Evolutionary conservation across 2,113 vertebrate species (phyloP), one percentile per base, ranked within the genome.

Genomic region (Fukomys damarensis): DNA sequence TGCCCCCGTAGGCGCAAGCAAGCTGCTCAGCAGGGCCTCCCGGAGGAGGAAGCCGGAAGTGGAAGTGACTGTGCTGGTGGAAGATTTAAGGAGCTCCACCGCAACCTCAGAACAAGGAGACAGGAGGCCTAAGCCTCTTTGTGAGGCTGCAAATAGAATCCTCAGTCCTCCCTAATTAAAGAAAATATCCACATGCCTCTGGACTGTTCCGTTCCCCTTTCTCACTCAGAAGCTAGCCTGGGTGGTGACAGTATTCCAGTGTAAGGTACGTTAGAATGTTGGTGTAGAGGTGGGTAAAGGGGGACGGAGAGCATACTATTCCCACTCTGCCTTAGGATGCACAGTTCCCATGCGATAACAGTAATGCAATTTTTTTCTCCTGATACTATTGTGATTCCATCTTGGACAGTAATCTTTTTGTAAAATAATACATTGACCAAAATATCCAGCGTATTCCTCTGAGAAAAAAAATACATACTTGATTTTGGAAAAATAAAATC

Each of bases 401-500:
- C 65, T 83, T 63, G 61, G 59, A 91, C 41, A 83, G 49, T 56
- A 43, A 52, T 32, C 35, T 80, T 56, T 89, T 74, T 43, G 14
- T 63, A 79, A 54, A 68, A 49, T 13, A 65, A 54, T 68, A 82
- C 59, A 22, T 46, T 93, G 80, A 43, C 24, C 19, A 32, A 58
- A 95, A 96, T 93, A 59, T 46, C 30, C 58, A 93, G 61, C 81
- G 72, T 72, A 24, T 9, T 86, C 65, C 30, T 91, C 90, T 58
- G 52, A 74, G 80, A 84, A 89, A 43, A 56, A 28, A 61, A 58
- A 86, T 28, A 68, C n/a, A 19, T 32, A 8, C 66, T 84, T 94
- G 56, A 65, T 93, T 98, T 93, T 79, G 52, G 65, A 77, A 28
- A 92, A 92, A 70, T 52, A 93, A 96, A 94, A 61, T 5, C 4